A percentile compares a stretch with the other conserved stretches of the same genome.
phyloP scores from a whole-genome alignment of 2,888 invertebrate genomes.

The Drosophila suboccidentalis region DNA sequence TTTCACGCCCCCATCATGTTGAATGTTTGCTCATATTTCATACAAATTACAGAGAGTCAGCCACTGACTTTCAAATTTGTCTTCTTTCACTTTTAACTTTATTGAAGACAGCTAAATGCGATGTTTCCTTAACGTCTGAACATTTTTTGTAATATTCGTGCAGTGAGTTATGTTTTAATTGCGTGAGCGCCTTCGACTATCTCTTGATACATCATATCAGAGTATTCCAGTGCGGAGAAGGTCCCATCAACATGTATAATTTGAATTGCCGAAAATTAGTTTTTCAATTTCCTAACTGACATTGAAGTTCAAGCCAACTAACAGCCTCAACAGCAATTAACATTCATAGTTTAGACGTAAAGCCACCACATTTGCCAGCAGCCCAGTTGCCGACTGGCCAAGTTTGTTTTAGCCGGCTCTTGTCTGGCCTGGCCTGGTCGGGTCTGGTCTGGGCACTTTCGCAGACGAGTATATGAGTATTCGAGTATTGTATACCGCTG shows the following conservation, averaged over 20 bases:
- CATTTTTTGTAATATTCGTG: slow-evolving; percentile 69
- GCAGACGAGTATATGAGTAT: slow-evolving; percentile 38
- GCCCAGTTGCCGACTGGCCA: slow-evolving; percentile 21
- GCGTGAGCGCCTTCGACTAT: slow-evolving; percentile 44
- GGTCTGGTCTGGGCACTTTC: slow-evolving; percentile 68
- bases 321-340: slow-evolving; percentile 46
- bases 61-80: slow-evolving; percentile 25
- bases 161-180: slow-evolving; percentile 24
- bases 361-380: slow-evolving; percentile 56
- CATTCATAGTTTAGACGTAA: slow-evolving; percentile 67
- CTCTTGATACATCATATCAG: background rate
- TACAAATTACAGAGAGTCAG: slow-evolving; percentile 62
- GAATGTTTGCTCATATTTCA: slow-evolving; percentile 9
- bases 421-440: slow-evolving; percentile 21
- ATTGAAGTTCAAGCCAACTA: slow-evolving; percentile 59
- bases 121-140: slow-evolving; percentile 57
- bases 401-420: slow-evolving; percentile 12
- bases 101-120: slow-evolving; percentile 55
- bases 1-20: slow-evolving; percentile 3
- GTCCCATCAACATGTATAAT: slow-evolving; percentile 36
- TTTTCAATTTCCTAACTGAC: slow-evolving; percentile 69
- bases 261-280: slow-evolving; percentile 62
- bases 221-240: slow-evolving; percentile 22
- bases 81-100: slow-evolving; percentile 64
- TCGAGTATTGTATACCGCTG: slow-evolving; percentile 23